Percentiles rank a stretch among this genome's conserved stretches.
Conservation (phyloP, 2,113 vertebrate species). For the Forbesichthys papilliferus region DNA sequence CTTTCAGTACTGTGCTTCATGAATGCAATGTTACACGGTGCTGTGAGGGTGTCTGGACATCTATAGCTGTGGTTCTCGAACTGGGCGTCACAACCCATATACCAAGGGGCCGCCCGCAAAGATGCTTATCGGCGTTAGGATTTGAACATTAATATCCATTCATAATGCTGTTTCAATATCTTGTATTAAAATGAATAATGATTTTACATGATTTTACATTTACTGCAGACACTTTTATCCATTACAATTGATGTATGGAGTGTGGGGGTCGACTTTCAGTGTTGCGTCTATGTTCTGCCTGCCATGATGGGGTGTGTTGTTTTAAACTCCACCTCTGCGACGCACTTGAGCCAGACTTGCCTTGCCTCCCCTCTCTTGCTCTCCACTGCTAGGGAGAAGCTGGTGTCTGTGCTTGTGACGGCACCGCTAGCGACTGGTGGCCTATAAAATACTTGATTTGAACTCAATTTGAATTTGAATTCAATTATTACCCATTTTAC, state of each 20-base stretch:
- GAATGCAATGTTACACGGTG: conserved; percentile 41
- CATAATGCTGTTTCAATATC: too few relatives aligned
- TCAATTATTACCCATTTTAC: too few relatives aligned
- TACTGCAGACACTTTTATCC: background rate
- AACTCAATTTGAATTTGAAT: too few relatives aligned
- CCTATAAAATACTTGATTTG: too few relatives aligned
- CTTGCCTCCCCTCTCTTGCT: background rate
- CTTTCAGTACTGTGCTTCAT: background rate
- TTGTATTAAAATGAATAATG: background rate
- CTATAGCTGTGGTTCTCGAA: background rate
- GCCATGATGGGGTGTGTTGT: conserved; percentile 35
- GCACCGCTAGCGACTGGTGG: too few relatives aligned
- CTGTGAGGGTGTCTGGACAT: conserved; percentile 17
- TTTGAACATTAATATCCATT: too few relatives aligned
- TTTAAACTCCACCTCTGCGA: conserved; percentile 40
- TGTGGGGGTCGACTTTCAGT: conserved; percentile 55
- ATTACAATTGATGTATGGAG: background rate
- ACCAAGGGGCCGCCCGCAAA: too few relatives aligned
- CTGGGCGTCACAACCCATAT: too few relatives aligned
- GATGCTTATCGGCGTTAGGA: too few relatives aligned
- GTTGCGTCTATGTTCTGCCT: conserved; percentile 29
- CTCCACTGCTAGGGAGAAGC: conserved; percentile 10
- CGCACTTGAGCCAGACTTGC: conserved; percentile 49
- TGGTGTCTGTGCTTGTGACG: conserved; percentile 8
- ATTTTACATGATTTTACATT: background rate